Base-by-base conservation (phyloP, 2,797 vertebrate genomes). In the Enoplosus armatus region DNA sequence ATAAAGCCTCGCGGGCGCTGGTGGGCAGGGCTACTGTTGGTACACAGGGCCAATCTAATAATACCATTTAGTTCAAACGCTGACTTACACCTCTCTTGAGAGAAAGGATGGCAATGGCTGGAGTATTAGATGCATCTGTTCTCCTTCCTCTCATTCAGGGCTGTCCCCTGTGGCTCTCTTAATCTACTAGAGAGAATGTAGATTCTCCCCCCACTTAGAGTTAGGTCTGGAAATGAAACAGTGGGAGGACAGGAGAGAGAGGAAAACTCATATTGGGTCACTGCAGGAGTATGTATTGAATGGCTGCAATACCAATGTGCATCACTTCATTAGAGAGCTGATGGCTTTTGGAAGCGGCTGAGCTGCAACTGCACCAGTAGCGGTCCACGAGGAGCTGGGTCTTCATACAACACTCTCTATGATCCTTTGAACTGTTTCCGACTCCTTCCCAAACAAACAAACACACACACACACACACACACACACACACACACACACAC, bases 1-100 rank as follows among this genome's bases (percentile, higher is more conserved):
- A 73, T 50, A 53, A 75, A 82, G 75, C 79, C 55, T 63, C 61
- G 0, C 5, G n/a, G 69, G 48, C 35, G 41, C 0, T 33, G 35
- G 64, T 78, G 82, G 71, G 76, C 29, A 29, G 72, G 77, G 75
- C 47, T 50, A 35, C 65, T 53, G 78, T 39, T 75, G 63, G 80
- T 88, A 80, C 67, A 85, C 79, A 84, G 76, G 68, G 71, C 79
- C 82, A 89, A 87, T 90, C 84, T 90, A 85, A 91, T 93, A 77
- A 82, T 43, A 75, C 54, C 51, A 75, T 92, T 93, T 83, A 89
- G 76, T 82, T 87, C 65, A 78, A 82, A 88, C 65, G 41, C 67
- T 80, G 75, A 84, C 83, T 82, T 77, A 24, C 55, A 64, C 72
- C 51, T 48, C 85, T 82, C 85, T 48, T 24, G 72, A 77, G 83